Evolutionary conservation across 2,888 invertebrate species (phyloP).

Genomic region (Andricus quercusramuli): DNA sequence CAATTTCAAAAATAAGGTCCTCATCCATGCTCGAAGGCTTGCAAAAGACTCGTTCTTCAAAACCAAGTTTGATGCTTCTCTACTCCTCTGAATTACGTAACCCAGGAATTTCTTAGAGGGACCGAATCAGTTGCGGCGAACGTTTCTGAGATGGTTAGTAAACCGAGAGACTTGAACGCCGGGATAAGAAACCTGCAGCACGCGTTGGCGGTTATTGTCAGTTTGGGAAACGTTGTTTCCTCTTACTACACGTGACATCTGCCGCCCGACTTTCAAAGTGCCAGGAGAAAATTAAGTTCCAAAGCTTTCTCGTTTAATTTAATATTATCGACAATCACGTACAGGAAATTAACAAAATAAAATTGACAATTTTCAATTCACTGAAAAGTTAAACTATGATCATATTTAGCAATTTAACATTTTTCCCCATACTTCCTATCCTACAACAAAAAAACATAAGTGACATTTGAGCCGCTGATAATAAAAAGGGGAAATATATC

Average conservation of each 20-base stretch:
- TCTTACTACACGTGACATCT: constrained; percentile 66
- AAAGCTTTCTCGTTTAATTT: background rate
- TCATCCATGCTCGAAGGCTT: background rate
- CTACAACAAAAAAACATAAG: too few species aligned
- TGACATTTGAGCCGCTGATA: too few species aligned
- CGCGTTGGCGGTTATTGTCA: constrained; percentile 72
- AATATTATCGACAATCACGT: background rate
- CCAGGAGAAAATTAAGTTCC: constrained; percentile 44
- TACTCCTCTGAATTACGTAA: constrained; percentile 70
- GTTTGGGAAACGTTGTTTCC: constrained; percentile 73
- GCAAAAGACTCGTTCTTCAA: constrained; percentile 10
- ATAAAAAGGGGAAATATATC: too few species aligned
- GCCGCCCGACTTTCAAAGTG: constrained; percentile 61
- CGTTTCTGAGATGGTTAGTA: constrained; percentile 74
- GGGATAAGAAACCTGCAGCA: constrained; percentile 72
- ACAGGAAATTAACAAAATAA: background rate
- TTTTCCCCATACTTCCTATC: too few species aligned
- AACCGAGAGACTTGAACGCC: constrained; percentile 75
- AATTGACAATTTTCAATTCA: too few species aligned
- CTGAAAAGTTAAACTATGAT: too few species aligned
- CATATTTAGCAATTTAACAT: too few species aligned
- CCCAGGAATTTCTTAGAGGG: constrained; percentile 69
- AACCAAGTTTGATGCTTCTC: constrained; percentile 54
- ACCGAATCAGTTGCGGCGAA: constrained; percentile 63
- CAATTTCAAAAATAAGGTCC: constrained; percentile 8